These are phyloP conservation scores for Quadroppia sp. DNA, from an alignment of 2,888 invertebrate genomes.

Conservation along the genomic window DNA sequence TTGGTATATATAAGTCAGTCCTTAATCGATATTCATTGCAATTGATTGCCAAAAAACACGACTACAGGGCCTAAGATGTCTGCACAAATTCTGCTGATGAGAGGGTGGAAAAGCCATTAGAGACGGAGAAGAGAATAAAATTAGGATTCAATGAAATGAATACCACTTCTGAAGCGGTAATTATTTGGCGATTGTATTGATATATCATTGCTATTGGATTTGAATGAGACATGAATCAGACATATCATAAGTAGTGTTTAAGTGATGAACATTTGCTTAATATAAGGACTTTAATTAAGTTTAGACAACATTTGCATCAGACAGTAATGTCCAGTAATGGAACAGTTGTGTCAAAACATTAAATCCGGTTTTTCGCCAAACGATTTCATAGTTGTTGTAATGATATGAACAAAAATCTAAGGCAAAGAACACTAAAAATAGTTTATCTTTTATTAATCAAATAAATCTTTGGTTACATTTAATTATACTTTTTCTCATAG, in stretches of 20 bases:
- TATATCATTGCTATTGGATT: background rate
- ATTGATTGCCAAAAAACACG: background rate
- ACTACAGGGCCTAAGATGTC: too few species aligned
- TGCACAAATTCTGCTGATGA: too few species aligned
- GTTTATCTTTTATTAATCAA: too few species aligned
- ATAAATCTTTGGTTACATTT: too few species aligned
- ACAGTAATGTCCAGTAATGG: conserved; percentile 29
- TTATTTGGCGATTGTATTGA: conserved; percentile 3
- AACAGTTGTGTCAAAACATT: conserved; percentile 16
- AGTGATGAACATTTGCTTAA: conserved; percentile 14
- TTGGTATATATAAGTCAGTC: background rate
- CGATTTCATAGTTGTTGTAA: background rate
- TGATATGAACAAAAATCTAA: too few species aligned
- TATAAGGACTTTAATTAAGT: conserved; percentile 36
- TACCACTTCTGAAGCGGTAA: conserved; percentile 6
- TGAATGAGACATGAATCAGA: background rate
- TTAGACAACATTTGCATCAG: conserved; percentile 34
- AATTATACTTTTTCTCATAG: too few species aligned
- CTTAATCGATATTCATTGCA: background rate
- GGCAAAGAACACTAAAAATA: too few species aligned
- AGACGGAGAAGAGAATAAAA: background rate
- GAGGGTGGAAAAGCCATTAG: too few species aligned
- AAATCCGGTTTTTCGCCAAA: background rate
- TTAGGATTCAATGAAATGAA: background rate
- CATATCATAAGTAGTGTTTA: conserved; percentile 24